Evolutionary conservation across 2,113 vertebrate genomes (phyloP).

Genomic region (Gasterosteus aculeatus): DNA sequence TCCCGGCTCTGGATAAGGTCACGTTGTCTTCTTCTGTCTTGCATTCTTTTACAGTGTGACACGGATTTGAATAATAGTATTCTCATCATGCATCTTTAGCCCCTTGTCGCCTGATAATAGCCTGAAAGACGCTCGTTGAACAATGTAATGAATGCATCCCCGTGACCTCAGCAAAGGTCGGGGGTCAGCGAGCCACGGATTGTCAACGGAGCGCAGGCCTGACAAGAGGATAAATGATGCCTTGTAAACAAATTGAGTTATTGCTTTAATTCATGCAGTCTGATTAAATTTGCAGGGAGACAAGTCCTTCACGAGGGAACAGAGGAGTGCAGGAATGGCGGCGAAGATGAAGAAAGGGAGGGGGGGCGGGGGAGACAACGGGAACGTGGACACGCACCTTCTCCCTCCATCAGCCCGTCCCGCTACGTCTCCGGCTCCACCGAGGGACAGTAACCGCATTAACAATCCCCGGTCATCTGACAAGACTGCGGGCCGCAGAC

Average conservation of each 20-base stretch:
- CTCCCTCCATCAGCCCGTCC: conserved; percentile 42
- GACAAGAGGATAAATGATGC: conserved; percentile 83
- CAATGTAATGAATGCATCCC: conserved; percentile 72
- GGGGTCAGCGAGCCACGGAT: conserved; percentile 68
- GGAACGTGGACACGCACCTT: conserved; percentile 40
- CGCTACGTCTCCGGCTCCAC: conserved; percentile 50
- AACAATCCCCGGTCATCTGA: conserved; percentile 64
- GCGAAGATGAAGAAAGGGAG: conserved; percentile 27
- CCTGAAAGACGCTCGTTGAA: conserved; percentile 61
- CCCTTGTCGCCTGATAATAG: conserved; percentile 70
- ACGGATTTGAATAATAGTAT: conserved; percentile 69
- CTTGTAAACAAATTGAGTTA: conserved; percentile 84
- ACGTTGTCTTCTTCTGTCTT: conserved; percentile 29
- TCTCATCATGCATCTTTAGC: conserved; percentile 73
- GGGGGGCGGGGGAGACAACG: conserved; percentile 9
- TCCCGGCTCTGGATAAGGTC: conserved; percentile 60
- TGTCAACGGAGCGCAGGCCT: conserved; percentile 71
- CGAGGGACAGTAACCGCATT: conserved; percentile 71
- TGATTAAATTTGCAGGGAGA: conserved; percentile 79
- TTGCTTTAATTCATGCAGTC: conserved; percentile 84
- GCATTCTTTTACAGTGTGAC: conserved; percentile 51
- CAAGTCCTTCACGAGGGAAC: conserved; percentile 69
- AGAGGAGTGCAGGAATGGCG: conserved; percentile 52
- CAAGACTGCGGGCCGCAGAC: conserved; percentile 53
- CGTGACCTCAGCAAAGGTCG: conserved; percentile 75